Evolutionary conservation across 30 jellyfish, hydroid and myxozoan genomes (phyloP).

Genomic region (Pseudorhiza aurosa): DNA sequence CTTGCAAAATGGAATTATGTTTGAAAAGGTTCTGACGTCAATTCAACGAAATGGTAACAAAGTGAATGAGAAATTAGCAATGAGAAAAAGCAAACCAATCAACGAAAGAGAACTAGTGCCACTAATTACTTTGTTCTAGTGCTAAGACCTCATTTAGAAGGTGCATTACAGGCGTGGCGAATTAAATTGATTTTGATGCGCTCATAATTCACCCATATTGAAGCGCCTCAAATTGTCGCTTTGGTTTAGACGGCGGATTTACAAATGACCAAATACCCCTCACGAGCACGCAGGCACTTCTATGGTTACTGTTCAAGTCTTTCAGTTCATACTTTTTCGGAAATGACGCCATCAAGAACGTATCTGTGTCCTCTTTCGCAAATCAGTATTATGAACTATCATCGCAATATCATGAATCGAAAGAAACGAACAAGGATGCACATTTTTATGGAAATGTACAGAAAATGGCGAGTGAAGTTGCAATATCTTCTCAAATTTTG

Average conservation of each 20-base stretch:
- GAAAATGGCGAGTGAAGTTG: neutral
- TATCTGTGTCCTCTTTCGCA: neutral
- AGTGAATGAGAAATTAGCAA: neutral
- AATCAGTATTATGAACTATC: neutral
- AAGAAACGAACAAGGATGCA: neutral
- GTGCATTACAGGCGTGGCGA: no score
- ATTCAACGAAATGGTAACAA: neutral
- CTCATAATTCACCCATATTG: neutral
- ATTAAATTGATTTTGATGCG: no score
- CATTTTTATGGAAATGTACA: no score
- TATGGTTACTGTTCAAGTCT: neutral
- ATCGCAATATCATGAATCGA: neutral
- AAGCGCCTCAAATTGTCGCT: slow-evolving; percentile 2
- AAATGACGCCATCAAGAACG: neutral
- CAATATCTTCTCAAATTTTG: neutral
- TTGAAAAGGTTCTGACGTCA: neutral
- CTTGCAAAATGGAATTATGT: no score
- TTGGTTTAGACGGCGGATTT: no score
- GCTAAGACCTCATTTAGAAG: no score
- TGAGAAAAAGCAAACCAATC: no score
- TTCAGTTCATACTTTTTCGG: no score
- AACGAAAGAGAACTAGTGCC: no score
- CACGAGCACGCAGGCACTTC: neutral
- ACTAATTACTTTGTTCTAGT: no score
- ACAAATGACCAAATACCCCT: neutral